Evolutionary conservation across 2,113 vertebrate genomes (phyloP), one percentile per base, ranked within the genome.

Genomic region (Mormyrus iriodes): DNA sequence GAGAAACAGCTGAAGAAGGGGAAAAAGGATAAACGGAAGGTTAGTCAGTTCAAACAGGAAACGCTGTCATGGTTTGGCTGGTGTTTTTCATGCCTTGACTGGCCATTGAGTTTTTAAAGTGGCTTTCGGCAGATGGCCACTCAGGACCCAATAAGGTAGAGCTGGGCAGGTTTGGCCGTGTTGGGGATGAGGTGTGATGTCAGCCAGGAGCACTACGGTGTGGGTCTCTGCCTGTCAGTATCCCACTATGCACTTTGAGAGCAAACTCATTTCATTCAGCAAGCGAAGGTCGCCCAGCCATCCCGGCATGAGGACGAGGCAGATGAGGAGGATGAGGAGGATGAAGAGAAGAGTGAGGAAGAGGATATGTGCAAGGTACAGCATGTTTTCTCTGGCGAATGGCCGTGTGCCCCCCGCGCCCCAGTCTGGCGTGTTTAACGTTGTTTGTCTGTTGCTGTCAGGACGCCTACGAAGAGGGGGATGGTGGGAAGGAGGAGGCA

Each of bases 291-390:
- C n/a, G 88, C 87, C 2, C 90, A 88, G 19, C 88, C 17, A 0
- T 21, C 92, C 1, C 24, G 0, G 1, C 92, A 91, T 3, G 90
- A 92, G 7, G 93, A 93, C 3, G 95, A 96, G 1, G 94, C 93
- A 0, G 92, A 93, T 17, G 95, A 93, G 0, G 92, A 93, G 19
- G 95, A 94, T 8, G 95, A 94, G 0, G 93, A 92, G 19, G 84
- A 90, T n/a, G 88, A 91, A 4, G 90, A 93, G 1, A 92, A 93
- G 1, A 95, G 92, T 5, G 95, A 96, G 13, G 92, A 88, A 39
- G 92, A 92, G 2, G 94, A 94, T 53, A 94, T 53, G 12, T 95
- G 95, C 93, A 95, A 92, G 95, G 96, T 96, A 87, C 4, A 69
- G 3, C 39, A 3, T 44, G 2, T 39, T 19, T 39, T 31, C 3